Percentiles rank a stretch among this genome's conserved stretches.
Evolutionary conservation across 2,888 invertebrate genomes (phyloP).

Genomic region (Zygaena filipendulae): DNA sequence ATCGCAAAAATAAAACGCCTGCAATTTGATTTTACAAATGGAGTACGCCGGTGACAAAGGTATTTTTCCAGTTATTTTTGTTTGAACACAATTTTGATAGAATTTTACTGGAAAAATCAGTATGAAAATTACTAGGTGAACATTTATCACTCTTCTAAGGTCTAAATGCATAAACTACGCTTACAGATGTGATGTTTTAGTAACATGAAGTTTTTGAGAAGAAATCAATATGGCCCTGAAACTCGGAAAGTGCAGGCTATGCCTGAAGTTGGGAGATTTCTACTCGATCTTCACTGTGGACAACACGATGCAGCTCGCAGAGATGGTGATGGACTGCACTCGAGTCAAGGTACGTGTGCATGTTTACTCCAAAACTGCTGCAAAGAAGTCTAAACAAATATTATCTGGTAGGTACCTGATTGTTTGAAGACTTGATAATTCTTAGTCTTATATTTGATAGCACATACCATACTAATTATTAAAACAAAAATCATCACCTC

Average conservation of each 20-base stretch:
- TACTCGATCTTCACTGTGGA: conserved; percentile 63
- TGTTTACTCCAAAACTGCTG: background rate
- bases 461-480: no score
- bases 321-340: conserved; percentile 65
- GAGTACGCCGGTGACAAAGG: conserved; percentile 25
- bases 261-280: conserved; percentile 64
- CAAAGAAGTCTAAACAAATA: no score
- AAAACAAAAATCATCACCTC: no score
- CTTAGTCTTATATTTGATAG: no score
- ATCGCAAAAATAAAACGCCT: no score
- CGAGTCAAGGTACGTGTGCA: conserved; percentile 44
- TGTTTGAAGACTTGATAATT: background rate
- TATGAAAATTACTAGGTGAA: no score
- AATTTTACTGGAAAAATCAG: no score
- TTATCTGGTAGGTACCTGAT: background rate
- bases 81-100: no score
- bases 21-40: no score
- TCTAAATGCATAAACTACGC: no score
- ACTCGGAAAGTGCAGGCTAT: conserved; percentile 65
- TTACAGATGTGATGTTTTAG: conserved; percentile 31
- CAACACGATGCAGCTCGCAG: conserved; percentile 55
- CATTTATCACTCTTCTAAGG: no score
- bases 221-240: conserved; percentile 66
- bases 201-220: conserved; percentile 45
- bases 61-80: no score